Base-by-base conservation (phyloP, 2,113 vertebrate genomes). In the Chaetorhynchus papuensis region DNA sequence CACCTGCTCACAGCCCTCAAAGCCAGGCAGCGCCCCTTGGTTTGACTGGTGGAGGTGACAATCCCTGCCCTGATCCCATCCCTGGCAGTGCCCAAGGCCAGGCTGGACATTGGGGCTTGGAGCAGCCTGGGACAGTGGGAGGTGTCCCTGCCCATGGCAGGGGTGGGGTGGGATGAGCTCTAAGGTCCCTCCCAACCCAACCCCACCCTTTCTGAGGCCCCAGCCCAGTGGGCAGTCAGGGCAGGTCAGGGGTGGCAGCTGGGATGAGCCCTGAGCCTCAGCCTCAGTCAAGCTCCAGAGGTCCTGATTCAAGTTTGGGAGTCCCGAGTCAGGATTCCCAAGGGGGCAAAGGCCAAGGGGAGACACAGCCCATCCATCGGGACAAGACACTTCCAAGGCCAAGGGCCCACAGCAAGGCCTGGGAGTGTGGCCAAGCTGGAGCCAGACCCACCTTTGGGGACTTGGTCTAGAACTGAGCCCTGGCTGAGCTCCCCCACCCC, bases 181-280 rank as follows among this genome's bases (percentile, higher is more conserved):
- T 8, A 5, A 63, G 28, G 54, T 69, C 35, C 27, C n/a, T 76
- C 22, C 35, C 60, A 13, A 1, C 12, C 37, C 44, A 50, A 2
- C 1, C 37, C 44, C 44, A 2, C 1, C 60, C 52, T 9, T 39
- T 5, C 37, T 4, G 3, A 74, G 37, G 44, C 18, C 33, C 22
- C 54, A 74, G 0, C 8, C 21, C n/a, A n/a, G 4, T 0, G 18
- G 33, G 30, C 52, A 42, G 0, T 5, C 26, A 49, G 49, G 47
- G 27, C 41, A 71, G 54, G 53, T 31, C 30, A 10, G 81, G 24
- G 59, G 2, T 44, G 60, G 42, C 64, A 86, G 10, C 15, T 0
- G 3, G 64, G 65, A 10, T 13, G 52, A 79, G 20, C 15, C 28
- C 39, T 14, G 2, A 45, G 74, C 27, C 47, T 53, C 13, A 15